Base-by-base conservation (phyloP, 2,888 invertebrate genomes). In the Trichacis sp. region DNA sequence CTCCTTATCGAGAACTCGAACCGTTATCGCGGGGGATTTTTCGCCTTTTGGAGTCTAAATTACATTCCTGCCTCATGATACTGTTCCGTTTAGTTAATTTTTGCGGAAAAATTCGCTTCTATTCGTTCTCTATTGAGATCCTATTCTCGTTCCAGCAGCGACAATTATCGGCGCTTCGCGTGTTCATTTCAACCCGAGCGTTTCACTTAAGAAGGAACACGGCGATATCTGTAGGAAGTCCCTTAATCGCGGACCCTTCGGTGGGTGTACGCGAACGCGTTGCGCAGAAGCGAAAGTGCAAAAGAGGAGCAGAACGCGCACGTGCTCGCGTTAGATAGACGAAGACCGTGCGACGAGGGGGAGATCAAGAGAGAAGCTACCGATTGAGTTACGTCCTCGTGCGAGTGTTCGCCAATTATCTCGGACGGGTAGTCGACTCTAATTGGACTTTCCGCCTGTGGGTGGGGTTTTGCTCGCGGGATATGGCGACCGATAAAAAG, bases 361-460 rank as follows among this genome's bases (percentile, higher is more conserved):
- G 67, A 68, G 56, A 64, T 42, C 64, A 63, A 69, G 72, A 74
- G 72, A 69, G 70, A 73, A 66, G 76, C 76, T 77, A 76, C 77
- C 74, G 78, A 71, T 72, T 76, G 76, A 79, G 75, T 79, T 79
- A 79, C 75, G 75, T 78, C 68, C 74, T 75, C 73, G 73, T 70
- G 67, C 74, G 72, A 76, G 74, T 77, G 77, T 78, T 79, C 72
- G 79, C 79, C 79, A 80, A 80, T 81, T 81, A 80, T 77, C 78
- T 75, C 67, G 70, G 74, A 78, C 77, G 77, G 71, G 75, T 76
- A 77, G 75, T 75, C 75, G 72, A 72, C 77, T 77, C 79, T 80
- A 80, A 80, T 80, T 80, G 80, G 79, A 78, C 76, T 78, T 77
- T 75, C 69, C 68, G 65, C 70, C 73, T 69, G 68, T 77, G 78